Evolutionary conservation across 2,888 invertebrate species (phyloP).

Genomic region (Pollenia griseotomentosa): DNA sequence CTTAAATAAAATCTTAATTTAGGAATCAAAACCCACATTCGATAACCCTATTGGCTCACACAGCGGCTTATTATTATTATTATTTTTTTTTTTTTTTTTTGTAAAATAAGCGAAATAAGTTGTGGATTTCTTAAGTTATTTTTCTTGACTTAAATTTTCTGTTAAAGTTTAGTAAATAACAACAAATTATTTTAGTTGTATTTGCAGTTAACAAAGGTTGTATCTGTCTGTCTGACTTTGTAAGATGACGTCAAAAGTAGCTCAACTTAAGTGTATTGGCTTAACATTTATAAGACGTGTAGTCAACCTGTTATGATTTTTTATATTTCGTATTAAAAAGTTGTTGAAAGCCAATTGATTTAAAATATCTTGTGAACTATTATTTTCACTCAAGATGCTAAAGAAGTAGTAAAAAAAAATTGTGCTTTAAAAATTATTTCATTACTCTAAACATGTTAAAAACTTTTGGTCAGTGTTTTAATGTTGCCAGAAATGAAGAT

Average conservation of each 20-base stretch:
- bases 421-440: no score
- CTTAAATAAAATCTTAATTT: no score
- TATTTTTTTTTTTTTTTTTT: no score
- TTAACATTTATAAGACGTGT: not conserved
- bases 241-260: constrained; percentile 2
- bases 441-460: no score
- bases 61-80: no score
- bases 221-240: not conserved
- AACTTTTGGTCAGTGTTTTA: no score
- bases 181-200: not conserved
- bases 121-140: constrained; percentile 4
- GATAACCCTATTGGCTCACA: no score
- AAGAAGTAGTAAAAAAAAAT: not conserved
- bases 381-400: not conserved
- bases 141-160: not conserved
- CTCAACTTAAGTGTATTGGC: not conserved
- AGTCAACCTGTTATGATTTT: not conserved
- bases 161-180: not conserved
- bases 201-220: not conserved
- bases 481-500: no score
- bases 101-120: not conserved
- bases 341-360: not conserved
- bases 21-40: no score
- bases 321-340: not conserved
- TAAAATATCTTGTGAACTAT: not conserved